Evolutionary conservation across 2,113 vertebrate species (phyloP), one percentile per base, ranked within the genome.

Genomic region (Labeo rohita): DNA sequence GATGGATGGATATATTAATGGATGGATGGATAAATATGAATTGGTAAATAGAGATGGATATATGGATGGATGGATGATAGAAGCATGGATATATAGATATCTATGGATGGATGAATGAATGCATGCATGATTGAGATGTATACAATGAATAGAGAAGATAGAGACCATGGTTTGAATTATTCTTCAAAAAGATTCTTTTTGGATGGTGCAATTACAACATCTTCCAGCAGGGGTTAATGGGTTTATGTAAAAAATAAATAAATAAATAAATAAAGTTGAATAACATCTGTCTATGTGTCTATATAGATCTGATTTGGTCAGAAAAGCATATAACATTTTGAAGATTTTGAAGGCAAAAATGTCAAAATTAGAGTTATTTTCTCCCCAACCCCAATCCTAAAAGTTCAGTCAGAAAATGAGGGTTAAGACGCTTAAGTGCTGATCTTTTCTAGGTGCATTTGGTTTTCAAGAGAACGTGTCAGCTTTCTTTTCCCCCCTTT

Each of bases 401-500:
- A 45, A 73, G 70, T 45, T 73, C 39, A 45, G 70, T 21, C 11
- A 72, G 70, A 45, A 43, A 21, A 73, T 73, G 4, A 45, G 68
- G 10, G 9, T 73, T 73, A 45, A n/a, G 39, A 45, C 45, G 39
- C 52, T 59, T 56, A 4, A 21, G 28, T 6, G 76, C 52, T 59
- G 52, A 39, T 79, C 34, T 36, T 9, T 21, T 79, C 50, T 39
- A 63, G 11, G 23, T 45, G 21, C 21, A 13, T 61, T 63, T 61
- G 11, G 54, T 76, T 82, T 12, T 28, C 28, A 82, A 75, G 61
- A 59, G 63, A 45, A 80, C 77, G 2, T 23, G 56, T 47, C 23
- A 36, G 23, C 63, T 84, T 84, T 87, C 56, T 73, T 73, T 72
- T 2, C 43, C 21, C 68, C 36, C 34, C 39, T 43, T 80, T 54